These are phyloP conservation scores for Therioaphis trifolii DNA, from an alignment of 2,888 invertebrate species.

Conservation along the genomic window DNA sequence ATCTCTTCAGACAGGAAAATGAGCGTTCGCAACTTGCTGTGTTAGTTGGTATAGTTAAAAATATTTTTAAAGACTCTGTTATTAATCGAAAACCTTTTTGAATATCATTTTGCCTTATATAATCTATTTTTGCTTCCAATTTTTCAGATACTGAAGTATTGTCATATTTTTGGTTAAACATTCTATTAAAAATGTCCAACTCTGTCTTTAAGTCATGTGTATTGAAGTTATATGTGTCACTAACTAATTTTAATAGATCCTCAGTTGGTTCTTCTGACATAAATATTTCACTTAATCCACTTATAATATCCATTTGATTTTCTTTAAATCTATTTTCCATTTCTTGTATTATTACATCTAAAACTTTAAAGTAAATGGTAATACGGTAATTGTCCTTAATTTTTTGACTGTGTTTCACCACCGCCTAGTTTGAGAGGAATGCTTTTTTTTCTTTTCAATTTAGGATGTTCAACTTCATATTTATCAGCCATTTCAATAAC, in stretches of 20 bases:
- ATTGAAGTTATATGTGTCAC: too few species aligned
- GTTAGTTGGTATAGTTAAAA: not conserved
- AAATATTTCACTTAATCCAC: slow-evolving; percentile 12
- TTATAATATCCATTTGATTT: slow-evolving; percentile 8
- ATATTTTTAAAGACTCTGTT: slow-evolving; percentile 10
- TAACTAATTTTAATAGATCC: not conserved
- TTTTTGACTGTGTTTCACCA: too few species aligned
- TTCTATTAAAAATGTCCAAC: too few species aligned
- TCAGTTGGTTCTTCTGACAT: not conserved
- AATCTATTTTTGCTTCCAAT: not conserved
- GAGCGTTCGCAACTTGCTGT: not conserved
- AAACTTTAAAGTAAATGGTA: too few species aligned
- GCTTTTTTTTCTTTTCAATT: too few species aligned
- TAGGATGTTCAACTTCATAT: too few species aligned
- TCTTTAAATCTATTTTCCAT: slow-evolving; percentile 3
- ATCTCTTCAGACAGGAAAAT: slow-evolving; percentile 8
- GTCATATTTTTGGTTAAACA: not conserved
- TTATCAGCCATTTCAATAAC: slow-evolving; percentile 8
- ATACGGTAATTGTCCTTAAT: too few species aligned
- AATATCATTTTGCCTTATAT: not conserved
- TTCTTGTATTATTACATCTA: not conserved
- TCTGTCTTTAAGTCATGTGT: too few species aligned
- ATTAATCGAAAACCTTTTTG: slow-evolving; percentile 6
- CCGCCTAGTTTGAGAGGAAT: too few species aligned
- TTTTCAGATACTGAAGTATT: not conserved